Base-by-base conservation (phyloP, 2,888 invertebrate species). In the Empis livida region DNA sequence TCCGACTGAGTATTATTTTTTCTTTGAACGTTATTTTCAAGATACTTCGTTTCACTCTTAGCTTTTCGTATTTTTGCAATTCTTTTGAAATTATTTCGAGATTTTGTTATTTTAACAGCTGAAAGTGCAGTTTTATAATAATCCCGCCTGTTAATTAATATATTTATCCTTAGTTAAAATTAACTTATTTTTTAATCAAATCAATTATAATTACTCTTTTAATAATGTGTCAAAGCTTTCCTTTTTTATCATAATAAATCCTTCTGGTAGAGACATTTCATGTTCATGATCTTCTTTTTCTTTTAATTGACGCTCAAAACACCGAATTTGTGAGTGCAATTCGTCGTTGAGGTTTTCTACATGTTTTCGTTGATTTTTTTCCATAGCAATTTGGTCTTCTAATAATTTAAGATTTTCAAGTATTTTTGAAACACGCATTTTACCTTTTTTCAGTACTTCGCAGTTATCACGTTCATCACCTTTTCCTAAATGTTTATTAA, bases 301-400 rank as follows among this genome's bases (percentile, higher is more conserved):
- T 41, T 51, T 51, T 23, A 60, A 44, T 45, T 53, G 54, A 0
- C 52, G 55, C n/a, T 62, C 59, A 17, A 56, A 68, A 47, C 73
- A 71, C 55, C 76, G 72, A 58, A 82, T 71, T 63, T 79, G 78
- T 15, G 73, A 68, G 44, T 78, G 75, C 5, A 82, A 67, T 57
- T 76, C 76, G 50, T 72, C 66, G 58, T 80, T 81, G 30, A 77
- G 61, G 54, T 74, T 74, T 58, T 81, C 80, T 2, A 78, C 73
- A 60, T 79, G 75, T 53, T 75, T 74, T n/a, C 80, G 70, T 54
- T 76, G 73, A 1, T 72, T 69, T 35, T 76, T 76, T 64, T 82
- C 81, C 39, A 75, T 74, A 51, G 77, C 74, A 5, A 80, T 61
- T 62, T 79, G 76, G 47, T 76, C 74, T 57, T 79, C 77, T 15